Evolutionary conservation across 2,888 invertebrate genomes (phyloP), one percentile per base, ranked within the genome.

Genomic region (Athrips mouffetella): DNA sequence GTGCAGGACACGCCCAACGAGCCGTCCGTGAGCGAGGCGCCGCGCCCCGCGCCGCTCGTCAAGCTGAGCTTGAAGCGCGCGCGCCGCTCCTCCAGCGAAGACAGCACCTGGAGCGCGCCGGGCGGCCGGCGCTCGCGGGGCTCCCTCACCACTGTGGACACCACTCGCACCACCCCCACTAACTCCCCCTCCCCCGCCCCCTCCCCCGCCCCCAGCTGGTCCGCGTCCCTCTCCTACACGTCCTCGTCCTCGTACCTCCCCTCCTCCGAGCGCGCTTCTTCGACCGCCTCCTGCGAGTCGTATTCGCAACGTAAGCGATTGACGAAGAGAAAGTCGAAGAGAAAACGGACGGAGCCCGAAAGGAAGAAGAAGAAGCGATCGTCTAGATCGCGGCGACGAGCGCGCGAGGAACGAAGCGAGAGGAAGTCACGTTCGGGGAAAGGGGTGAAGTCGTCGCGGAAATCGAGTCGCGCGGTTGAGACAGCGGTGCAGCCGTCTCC

Each of bases 401-500:
- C 67, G 3, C 62, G 54, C 25, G 71, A 69, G 20, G 68, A 67
- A 31, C 57, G 60, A 5, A 62, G 59, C 44, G 73, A 73, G 54
- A 62, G 70, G 5, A 82, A 83, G 57, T 74, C 80, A 0, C 63
- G 62, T 49, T 70, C 71, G 8, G 79, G 80, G 0, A 78, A 74
- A 47, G 81, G 79, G 0, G 81, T 80, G 0, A 82, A 83, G 53
- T 72, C 74, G 1, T 78, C 82, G 6, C 76, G 65, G 47, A 61
- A 56, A n/a, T n/a, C n/a, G 44, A 35, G 15, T 3, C 1, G 15
- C 2, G 35, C 11, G 15, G 15, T 13, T 8, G 35, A 15, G 35
- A 1, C 10, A 18, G 8, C 35, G 35, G 35, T 15, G n/a, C 30
- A 16, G 29, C 16, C 29, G 20, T 29, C 29, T 1, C 11, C 23